Base-by-base conservation (phyloP, 2,797 vertebrate species). In the Danio jaintianensis region DNA sequence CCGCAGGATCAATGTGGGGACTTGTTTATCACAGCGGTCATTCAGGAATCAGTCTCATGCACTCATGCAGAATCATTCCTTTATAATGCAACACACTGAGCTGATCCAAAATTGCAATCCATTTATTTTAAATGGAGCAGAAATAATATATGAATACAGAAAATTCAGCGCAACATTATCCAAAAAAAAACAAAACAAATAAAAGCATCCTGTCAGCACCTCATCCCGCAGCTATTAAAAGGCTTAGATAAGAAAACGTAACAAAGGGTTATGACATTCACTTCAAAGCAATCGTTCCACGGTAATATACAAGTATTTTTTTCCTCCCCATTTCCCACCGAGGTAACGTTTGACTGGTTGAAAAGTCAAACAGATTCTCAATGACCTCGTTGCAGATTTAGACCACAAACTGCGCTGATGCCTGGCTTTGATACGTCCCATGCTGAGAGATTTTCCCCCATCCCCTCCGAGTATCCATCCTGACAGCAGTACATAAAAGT, bases 401-500 rank as follows among this genome's bases (percentile, higher is more conserved):
- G 66, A 69, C 76, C 68, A 63, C 68, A 72, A 62, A 64, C 48
- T 77, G 71, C 48, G 67, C 72, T 80, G 74, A 75, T 82, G 67
- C 62, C 70, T 66, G 40, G 66, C 83, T 84, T 78, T 81, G 80
- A 82, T 83, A 81, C 72, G 50, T 76, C 59, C 45, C 61, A 68
- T 52, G 48, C 78, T 72, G 76, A 79, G 50, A 80, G 73, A 79
- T 56, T 56, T 63, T 63, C 15, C 15, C 53, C 18, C 45, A 79
- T 71, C 45, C 55, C 66, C 59, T 72, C 59, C 5, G 77, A 79
- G 56, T 42, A 59, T 18, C 75, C 66, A 10, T 79, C 67, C 62
- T 79, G 79, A 80, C 81, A 82, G 81, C 62, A 66, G 71, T 80
- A 81, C 84, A 88, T 84, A 85, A 87, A 84, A 78, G 83, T 85